phyloP scores from a whole-genome alignment of 2,888 invertebrate species.

The Scaptomyza flava region DNA sequence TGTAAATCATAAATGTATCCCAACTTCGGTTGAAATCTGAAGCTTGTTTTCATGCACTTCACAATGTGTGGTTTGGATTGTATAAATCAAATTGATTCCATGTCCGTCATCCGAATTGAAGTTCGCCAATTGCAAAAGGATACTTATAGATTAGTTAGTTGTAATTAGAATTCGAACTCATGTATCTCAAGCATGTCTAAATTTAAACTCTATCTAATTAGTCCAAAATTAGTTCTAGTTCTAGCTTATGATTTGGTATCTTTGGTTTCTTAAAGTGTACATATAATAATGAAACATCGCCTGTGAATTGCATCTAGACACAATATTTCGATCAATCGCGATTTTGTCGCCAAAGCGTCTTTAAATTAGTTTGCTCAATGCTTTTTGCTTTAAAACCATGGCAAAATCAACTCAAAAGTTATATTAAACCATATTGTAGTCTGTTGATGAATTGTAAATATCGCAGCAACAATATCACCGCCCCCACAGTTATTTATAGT shows the following conservation, averaged over 20 bases:
- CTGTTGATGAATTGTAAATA: conserved; percentile 47
- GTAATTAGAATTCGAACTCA: conserved; percentile 45
- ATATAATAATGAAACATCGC: conserved; percentile 9
- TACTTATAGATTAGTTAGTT: conserved; percentile 9
- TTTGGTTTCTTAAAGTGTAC: conserved; percentile 14
- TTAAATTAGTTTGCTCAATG: conserved; percentile 46
- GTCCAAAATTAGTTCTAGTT: conserved; percentile 39
- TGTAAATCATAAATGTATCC: conserved; percentile 40
- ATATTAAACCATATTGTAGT: conserved; percentile 38
- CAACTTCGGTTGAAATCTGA: conserved; percentile 39
- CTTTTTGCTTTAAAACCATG: conserved; percentile 56
- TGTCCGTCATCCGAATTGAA: not conserved
- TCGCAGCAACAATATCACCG: conserved; percentile 38
- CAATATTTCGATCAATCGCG: conserved; percentile 32
- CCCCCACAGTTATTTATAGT: conserved; percentile 19
- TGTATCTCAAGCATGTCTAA: conserved; percentile 67
- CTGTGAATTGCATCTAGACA: conserved; percentile 59
- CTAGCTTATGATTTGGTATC: conserved; percentile 12
- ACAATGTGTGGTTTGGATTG: conserved; percentile 27
- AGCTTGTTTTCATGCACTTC: conserved; percentile 57
- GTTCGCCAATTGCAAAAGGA: not conserved
- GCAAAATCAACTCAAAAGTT: conserved; percentile 13
- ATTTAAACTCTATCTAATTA: conserved; percentile 23
- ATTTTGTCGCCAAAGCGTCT: conserved; percentile 21
- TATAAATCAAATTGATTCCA: conserved; percentile 2